Conservation (phyloP, 2,797 vertebrate species). For the Lacerta agilis region DNA sequence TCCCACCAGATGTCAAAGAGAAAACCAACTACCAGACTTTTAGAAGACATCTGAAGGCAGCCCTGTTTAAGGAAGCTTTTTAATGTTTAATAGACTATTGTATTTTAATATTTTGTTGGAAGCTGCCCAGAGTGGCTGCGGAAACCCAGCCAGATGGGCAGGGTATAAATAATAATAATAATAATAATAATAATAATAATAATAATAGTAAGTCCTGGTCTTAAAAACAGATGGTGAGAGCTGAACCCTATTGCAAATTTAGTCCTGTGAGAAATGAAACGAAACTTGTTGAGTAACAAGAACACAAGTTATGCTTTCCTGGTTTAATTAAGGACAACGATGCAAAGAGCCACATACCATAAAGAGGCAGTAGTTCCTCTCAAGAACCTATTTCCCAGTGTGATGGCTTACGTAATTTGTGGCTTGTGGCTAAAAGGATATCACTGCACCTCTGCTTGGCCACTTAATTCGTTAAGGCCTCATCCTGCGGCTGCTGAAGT, state of each 20-base stretch:
- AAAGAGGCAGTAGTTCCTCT: not conserved
- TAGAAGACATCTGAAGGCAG: no score
- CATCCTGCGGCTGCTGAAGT: slow-evolving; percentile 38
- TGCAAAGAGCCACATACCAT: not conserved
- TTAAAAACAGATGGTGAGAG: not conserved
- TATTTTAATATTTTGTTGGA: no score
- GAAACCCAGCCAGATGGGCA: no score
- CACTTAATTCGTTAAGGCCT: slow-evolving; percentile 25
- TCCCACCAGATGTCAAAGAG: no score
- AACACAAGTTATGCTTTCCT: not conserved
- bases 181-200: no score
- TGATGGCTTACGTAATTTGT: not conserved
- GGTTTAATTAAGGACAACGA: not conserved
- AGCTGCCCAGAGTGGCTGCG: no score
- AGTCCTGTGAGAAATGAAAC: not conserved
- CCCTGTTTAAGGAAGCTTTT: no score
- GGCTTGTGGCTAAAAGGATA: not conserved
- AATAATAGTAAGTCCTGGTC: not conserved
- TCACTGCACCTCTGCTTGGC: slow-evolving; percentile 16
- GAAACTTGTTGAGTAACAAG: not conserved
- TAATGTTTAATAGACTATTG: no score
- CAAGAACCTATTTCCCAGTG: not conserved
- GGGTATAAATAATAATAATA: no score
- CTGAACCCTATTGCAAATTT: not conserved
- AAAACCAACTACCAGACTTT: no score